These are phyloP conservation scores for Cyaniris semiargus DNA, from an alignment of 2,888 invertebrate genomes.

Conservation along the genomic window DNA sequence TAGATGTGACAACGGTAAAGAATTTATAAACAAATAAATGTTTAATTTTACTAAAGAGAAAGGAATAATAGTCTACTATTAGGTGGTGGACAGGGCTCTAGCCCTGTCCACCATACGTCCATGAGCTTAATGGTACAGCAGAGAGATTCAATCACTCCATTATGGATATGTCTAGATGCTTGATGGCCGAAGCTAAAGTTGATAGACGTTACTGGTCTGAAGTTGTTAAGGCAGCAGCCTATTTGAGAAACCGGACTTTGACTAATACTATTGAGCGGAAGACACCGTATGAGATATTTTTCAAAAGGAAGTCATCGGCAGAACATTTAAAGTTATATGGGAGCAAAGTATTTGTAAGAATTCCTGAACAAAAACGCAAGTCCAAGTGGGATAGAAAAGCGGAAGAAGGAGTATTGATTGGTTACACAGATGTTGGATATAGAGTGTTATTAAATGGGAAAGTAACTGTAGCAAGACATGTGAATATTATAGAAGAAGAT, in stretches of 20 bases:
- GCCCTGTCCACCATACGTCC: constrained; percentile 44
- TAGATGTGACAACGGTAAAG: constrained; percentile 44
- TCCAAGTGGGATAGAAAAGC: constrained; percentile 38
- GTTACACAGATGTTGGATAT: constrained; percentile 36
- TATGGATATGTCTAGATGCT: constrained; percentile 43
- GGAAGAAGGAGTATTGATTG: constrained; percentile 35
- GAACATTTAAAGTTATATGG: constrained; percentile 44
- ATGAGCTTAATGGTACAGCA: constrained; percentile 45
- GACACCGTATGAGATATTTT: constrained; percentile 41
- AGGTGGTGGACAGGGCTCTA: no score
- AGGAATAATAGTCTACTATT: constrained; percentile 37
- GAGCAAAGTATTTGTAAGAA: constrained; percentile 44
- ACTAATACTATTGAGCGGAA: constrained; percentile 42
- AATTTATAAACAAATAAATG: constrained; percentile 40
- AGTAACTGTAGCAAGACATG: background rate
- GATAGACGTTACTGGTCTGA: constrained; percentile 43
- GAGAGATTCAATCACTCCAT: constrained; percentile 42
- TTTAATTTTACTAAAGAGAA: constrained; percentile 35
- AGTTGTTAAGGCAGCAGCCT: constrained; percentile 45
- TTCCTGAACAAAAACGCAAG: constrained; percentile 31
- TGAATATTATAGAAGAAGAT: no score
- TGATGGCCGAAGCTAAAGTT: constrained; percentile 43
- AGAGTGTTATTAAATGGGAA: constrained; percentile 41
- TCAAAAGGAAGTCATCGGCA: constrained; percentile 41
- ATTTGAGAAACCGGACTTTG: constrained; percentile 46